These are phyloP conservation scores for Crypturellus tataupa DNA, from an alignment of 2,797 vertebrate species.

Conservation along the genomic window DNA sequence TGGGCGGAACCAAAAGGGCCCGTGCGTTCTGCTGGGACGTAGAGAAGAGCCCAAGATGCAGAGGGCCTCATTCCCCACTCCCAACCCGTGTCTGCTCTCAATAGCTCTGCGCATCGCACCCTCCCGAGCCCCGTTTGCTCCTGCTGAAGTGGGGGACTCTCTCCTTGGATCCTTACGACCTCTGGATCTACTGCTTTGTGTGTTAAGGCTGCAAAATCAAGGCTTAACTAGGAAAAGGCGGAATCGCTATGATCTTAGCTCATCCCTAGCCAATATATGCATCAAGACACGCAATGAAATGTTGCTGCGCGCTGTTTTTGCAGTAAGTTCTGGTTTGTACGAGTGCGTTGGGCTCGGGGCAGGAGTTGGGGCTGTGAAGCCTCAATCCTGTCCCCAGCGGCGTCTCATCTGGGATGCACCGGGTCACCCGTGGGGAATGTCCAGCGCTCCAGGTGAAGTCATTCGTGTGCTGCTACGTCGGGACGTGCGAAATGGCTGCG, in stretches of 20 bases:
- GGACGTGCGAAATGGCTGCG: not conserved
- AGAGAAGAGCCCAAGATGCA: not conserved
- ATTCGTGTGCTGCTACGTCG: not conserved
- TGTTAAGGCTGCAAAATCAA: not conserved
- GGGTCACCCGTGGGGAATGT: not conserved
- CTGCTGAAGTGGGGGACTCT: not conserved
- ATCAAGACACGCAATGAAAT: rapidly evolving
- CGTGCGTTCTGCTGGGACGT: not conserved
- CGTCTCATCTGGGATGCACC: not conserved
- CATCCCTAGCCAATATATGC: rapidly evolving
- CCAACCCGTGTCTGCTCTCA: not conserved
- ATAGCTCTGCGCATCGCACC: not conserved
- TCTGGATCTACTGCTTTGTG: not conserved
- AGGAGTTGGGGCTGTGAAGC: not conserved
- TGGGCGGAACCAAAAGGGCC: not conserved
- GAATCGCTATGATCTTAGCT: not conserved
- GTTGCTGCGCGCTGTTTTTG: rapidly evolving
- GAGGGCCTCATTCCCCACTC: not conserved
- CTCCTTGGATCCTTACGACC: not conserved
- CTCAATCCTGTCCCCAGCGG: not conserved
- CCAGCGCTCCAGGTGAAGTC: not conserved
- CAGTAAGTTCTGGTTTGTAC: rapidly evolving
- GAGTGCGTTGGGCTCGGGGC: not conserved
- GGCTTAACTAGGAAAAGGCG: not conserved
- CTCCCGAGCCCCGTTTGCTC: not conserved